Evolutionary conservation across 2,888 invertebrate genomes (phyloP).

Genomic region (Spatulosminthurus flaviceps): DNA sequence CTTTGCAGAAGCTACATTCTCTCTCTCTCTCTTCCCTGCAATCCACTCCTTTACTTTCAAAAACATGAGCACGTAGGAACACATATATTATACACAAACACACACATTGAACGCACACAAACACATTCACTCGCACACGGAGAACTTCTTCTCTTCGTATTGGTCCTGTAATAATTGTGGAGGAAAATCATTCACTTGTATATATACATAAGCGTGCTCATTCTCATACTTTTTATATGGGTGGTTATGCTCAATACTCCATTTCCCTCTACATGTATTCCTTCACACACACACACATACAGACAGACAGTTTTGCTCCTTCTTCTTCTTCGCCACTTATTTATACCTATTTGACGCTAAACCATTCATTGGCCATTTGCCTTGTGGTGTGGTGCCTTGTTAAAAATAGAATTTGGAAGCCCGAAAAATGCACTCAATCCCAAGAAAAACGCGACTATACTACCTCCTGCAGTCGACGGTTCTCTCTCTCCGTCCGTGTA

Average conservation of each 20-base stretch:
- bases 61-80: constrained; percentile 25
- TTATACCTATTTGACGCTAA: constrained; percentile 56
- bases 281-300: constrained; percentile 1
- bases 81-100: neutral
- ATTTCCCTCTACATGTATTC: neutral
- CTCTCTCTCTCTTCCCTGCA: constrained; percentile 28
- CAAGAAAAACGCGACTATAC: constrained; percentile 31
- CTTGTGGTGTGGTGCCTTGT: constrained; percentile 57
- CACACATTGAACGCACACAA: constrained; percentile 12
- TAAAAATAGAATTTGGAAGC: constrained; percentile 53
- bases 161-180: neutral
- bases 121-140: constrained; percentile 28
- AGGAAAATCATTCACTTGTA: constrained; percentile 23
- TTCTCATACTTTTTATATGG: constrained; percentile 14
- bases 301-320: constrained; percentile 18
- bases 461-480: constrained; percentile 35
- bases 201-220: constrained; percentile 18
- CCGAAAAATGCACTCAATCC: constrained; percentile 52
- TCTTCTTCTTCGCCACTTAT: constrained; percentile 43
- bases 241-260: constrained; percentile 4
- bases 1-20: constrained; percentile 36
- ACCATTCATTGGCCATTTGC: constrained; percentile 62
- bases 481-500: neutral
- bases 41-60: constrained; percentile 18
- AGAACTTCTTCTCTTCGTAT: neutral